Conservation (phyloP, 2,888 invertebrate species). For the Archaeoteleia sp. region DNA sequence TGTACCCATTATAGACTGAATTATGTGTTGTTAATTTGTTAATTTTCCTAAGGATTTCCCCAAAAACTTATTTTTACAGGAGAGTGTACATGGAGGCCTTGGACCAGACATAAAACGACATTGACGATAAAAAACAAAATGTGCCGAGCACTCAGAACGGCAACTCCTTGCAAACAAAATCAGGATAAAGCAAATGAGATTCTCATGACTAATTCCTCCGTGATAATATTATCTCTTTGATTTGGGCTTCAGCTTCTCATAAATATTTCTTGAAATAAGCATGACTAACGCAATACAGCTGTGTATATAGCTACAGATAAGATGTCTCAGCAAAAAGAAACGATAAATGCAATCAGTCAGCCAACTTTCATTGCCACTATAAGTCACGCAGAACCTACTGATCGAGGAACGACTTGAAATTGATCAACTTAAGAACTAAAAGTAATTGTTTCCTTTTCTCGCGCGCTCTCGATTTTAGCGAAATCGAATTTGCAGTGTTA, state of each 20-base stretch:
- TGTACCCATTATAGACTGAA: too few relatives aligned
- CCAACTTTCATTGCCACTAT: conserved; percentile 14
- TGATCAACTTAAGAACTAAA: too few relatives aligned
- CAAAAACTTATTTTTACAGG: too few relatives aligned
- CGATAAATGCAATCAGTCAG: conserved; percentile 39
- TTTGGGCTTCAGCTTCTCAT: conserved; percentile 41
- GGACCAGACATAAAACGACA: conserved; percentile 48
- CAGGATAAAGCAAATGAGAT: conserved; percentile 33
- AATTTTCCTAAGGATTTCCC: too few relatives aligned
- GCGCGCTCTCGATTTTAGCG: too few relatives aligned
- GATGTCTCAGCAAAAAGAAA: conserved; percentile 16
- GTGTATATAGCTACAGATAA: conserved; percentile 42
- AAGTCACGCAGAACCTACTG: conserved; percentile 4
- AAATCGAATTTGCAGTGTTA: too few relatives aligned
- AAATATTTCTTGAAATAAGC: conserved; percentile 53
- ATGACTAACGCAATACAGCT: conserved; percentile 50
- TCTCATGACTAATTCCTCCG: conserved; percentile 52
- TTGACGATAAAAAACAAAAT: conserved; percentile 41
- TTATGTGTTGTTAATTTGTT: too few relatives aligned
- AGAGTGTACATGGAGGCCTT: conserved; percentile 39
- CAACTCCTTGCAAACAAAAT: conserved; percentile 48
- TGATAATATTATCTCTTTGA: conserved; percentile 51
- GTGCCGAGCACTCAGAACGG: conserved; percentile 21
- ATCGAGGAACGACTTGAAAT: conserved; percentile 5
- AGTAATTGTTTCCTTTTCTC: too few relatives aligned